phyloP scores from a whole-genome alignment of 2,113 vertebrate species.

The Cnemophilus loriae region DNA sequence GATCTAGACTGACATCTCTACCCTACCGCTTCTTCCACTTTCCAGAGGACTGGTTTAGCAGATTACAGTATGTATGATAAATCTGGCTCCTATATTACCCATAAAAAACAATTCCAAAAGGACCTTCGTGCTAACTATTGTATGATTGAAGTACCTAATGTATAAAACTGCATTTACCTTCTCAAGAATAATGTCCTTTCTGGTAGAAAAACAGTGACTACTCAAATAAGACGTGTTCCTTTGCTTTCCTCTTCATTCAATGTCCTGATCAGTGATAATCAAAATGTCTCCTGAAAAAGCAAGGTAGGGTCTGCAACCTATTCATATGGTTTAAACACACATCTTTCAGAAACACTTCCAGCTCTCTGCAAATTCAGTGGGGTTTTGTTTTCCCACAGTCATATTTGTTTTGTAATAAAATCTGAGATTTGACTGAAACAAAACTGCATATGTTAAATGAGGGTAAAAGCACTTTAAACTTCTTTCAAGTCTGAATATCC shows the following conservation, averaged over 20 bases:
- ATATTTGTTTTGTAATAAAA: neutral
- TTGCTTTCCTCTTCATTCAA: neutral
- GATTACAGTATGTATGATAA: slow-evolving; percentile 44
- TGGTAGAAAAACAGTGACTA: neutral
- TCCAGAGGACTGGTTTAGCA: slow-evolving; percentile 50
- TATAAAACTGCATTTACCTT: neutral
- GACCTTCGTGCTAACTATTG: neutral
- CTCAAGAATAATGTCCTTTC: neutral
- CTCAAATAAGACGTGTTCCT: neutral
- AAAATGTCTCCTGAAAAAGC: neutral
- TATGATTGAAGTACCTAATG: neutral
- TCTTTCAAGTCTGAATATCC: neutral
- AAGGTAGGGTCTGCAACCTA: neutral
- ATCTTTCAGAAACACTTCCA: neutral
- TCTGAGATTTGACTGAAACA: neutral
- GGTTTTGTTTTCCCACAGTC: neutral
- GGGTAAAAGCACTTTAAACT: neutral
- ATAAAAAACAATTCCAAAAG: slow-evolving; percentile 28
- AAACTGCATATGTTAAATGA: neutral
- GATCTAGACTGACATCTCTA: slow-evolving; percentile 4
- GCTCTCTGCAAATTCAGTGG: neutral
- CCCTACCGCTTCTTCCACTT: slow-evolving; percentile 38
- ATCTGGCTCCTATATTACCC: slow-evolving; percentile 2
- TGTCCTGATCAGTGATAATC: neutral
- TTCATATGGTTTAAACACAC: neutral